Percentiles rank a stretch among this genome's conserved stretches.
Conservation (phyloP, 2,888 invertebrate genomes). For the Ophioninae sp. region DNA sequence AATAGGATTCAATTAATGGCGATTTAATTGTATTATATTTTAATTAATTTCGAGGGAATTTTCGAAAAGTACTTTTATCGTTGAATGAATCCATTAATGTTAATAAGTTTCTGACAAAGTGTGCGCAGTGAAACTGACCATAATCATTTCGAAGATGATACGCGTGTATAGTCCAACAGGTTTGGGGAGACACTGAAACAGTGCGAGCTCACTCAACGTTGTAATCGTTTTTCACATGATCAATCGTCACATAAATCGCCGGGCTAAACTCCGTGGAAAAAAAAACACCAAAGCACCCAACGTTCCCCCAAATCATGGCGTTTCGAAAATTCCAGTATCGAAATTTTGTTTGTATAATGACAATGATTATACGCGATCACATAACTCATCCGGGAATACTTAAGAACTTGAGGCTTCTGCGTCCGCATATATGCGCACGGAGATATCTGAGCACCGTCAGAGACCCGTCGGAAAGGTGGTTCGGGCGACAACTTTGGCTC, state of each 20-base stretch:
- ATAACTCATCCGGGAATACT: slow-evolving; percentile 59
- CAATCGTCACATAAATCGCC: background rate
- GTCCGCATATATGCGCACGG: slow-evolving; percentile 42
- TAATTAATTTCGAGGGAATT: background rate
- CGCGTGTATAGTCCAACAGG: background rate
- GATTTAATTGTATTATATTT: no score
- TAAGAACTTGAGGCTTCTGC: slow-evolving; percentile 27
- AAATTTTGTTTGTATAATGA: slow-evolving; percentile 21
- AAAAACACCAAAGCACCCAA: background rate
- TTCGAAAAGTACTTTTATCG: background rate
- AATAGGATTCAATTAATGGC: background rate
- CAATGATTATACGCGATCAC: slow-evolving; percentile 42
- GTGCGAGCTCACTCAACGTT: slow-evolving; percentile 1
- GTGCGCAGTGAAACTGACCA: slow-evolving; percentile 40
- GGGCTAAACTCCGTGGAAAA: background rate
- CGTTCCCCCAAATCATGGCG: slow-evolving; percentile 1
- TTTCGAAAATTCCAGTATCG: slow-evolving; percentile 6
- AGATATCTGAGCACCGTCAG: slow-evolving; percentile 33
- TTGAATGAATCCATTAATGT: background rate
- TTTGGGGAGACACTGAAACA: background rate
- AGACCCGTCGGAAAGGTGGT: slow-evolving; percentile 54
- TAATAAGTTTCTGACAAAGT: background rate
- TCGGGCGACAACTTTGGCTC: slow-evolving; percentile 51
- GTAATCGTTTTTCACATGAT: background rate
- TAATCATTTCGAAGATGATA: slow-evolving; percentile 36